Percentiles rank a stretch among this genome's conserved stretches.
Conservation (phyloP, 2,797 vertebrate species). For the Bovichtus diacanthus region DNA sequence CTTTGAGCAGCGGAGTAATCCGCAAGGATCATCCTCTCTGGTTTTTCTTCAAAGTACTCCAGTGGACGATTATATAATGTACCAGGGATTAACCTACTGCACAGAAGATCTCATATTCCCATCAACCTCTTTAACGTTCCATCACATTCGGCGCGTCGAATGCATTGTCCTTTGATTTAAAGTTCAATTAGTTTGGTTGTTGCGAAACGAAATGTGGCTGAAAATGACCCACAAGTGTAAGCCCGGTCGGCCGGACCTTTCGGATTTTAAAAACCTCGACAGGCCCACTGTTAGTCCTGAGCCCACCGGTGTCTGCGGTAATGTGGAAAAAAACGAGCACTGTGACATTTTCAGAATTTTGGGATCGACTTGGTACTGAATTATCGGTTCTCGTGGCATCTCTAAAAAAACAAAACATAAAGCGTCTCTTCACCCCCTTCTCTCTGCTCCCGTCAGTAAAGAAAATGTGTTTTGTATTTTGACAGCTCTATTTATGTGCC, state of each 20-base stretch:
- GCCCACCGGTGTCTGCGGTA: no score
- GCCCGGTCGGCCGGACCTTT: no score
- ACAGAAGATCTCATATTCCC: slow-evolving; percentile 6
- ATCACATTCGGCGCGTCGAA: not conserved
- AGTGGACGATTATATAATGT: slow-evolving; percentile 35
- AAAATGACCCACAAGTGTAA: not conserved
- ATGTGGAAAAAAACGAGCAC: no score
- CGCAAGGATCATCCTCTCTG: slow-evolving; percentile 35
- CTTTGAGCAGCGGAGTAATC: slow-evolving; percentile 43
- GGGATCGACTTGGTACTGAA: no score
- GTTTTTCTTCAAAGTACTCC: slow-evolving; percentile 41
- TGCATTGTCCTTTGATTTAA: not conserved
- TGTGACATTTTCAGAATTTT: no score
- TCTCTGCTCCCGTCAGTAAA: not conserved
- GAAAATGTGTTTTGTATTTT: not conserved
- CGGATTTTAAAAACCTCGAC: no score
- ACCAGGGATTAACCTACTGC: slow-evolving; percentile 33
- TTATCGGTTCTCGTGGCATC: no score
- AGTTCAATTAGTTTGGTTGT: not conserved
- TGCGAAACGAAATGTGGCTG: not conserved
- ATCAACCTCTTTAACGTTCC: no score
- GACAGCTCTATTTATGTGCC: not conserved
- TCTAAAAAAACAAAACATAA: not conserved
- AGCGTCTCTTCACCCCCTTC: not conserved
- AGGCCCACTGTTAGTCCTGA: no score